phyloP scores from a whole-genome alignment of 2,797 vertebrate species.

The Ctenopoma kingsleyae region DNA sequence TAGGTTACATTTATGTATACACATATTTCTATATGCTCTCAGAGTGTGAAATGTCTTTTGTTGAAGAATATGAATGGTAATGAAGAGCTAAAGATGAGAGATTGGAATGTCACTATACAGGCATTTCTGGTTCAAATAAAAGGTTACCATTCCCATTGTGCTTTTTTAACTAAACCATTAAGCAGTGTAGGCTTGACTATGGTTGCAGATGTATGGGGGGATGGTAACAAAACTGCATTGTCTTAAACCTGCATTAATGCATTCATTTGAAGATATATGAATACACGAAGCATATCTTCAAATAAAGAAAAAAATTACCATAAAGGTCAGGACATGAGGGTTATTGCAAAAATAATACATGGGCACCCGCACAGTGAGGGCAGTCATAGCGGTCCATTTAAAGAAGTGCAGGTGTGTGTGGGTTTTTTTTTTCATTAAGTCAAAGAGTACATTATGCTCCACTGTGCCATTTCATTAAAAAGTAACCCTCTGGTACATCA shows the following conservation, averaged over 20 bases:
- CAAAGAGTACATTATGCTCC: not conserved
- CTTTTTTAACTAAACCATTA: not conserved
- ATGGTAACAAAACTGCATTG: conserved; percentile 8
- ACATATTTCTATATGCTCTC: conserved; percentile 5
- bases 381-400: conserved; percentile 12
- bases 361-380: not conserved
- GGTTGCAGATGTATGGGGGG: conserved; percentile 6
- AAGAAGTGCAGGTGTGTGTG: conserved; percentile 7
- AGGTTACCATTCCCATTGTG: not conserved
- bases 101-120: not conserved
- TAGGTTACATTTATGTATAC: conserved; percentile 3
- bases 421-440: too few relatives aligned
- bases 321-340: not conserved
- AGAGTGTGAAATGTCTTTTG: conserved; percentile 2
- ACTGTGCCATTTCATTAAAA: not conserved
- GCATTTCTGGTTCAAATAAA: not conserved
- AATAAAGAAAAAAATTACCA: conserved; percentile 4
- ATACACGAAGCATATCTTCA: conserved; percentile 2
- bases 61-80: not conserved
- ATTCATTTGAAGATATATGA: conserved; percentile 1
- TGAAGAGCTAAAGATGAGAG: not conserved
- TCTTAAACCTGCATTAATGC: conserved; percentile 10
- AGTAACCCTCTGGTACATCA: too few relatives aligned
- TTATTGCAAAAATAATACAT: not conserved
- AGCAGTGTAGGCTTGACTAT: not conserved